Evolutionary conservation across 2,797 vertebrate species (phyloP).

Genomic region (Anguilla megastoma): DNA sequence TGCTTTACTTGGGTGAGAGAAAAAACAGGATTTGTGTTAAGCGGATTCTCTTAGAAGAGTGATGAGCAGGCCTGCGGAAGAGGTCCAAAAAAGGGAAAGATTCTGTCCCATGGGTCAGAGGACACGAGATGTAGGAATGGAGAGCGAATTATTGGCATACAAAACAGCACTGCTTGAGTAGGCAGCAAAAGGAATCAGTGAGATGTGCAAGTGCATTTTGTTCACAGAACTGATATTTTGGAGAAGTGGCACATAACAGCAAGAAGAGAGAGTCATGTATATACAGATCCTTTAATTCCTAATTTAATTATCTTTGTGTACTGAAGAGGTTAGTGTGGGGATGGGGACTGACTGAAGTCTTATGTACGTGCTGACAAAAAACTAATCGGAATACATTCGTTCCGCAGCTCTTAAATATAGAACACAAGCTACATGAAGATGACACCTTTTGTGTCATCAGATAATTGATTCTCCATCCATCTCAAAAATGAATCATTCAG

Average conservation of each 20-base stretch:
- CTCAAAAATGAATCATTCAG: not conserved
- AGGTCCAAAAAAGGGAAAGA: not conserved
- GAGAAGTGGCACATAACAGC: not conserved
- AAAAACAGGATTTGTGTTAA: not conserved
- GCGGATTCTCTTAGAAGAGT: not conserved
- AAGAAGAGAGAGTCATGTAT: not conserved
- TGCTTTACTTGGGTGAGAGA: not conserved
- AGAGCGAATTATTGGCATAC: not conserved
- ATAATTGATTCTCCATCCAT: not conserved
- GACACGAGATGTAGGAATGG: not conserved
- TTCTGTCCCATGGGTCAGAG: not conserved
- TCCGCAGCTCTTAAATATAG: not conserved
- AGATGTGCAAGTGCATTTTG: not conserved
- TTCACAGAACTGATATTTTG: not conserved
- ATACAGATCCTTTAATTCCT: not conserved
- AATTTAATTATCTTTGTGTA: not conserved
- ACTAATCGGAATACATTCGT: not conserved
- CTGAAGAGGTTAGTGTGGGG: not conserved
- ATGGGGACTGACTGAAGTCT: not conserved
- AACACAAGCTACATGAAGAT: not conserved
- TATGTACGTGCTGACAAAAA: not conserved
- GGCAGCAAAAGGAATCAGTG: not conserved
- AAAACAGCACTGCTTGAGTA: not conserved
- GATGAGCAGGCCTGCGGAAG: not conserved
- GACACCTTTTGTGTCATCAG: too few species aligned